A percentile compares a stretch with the other conserved stretches of the same genome.
Conservation (phyloP, 1,140 invertebrate species). For the Aleiodes sp. region DNA sequence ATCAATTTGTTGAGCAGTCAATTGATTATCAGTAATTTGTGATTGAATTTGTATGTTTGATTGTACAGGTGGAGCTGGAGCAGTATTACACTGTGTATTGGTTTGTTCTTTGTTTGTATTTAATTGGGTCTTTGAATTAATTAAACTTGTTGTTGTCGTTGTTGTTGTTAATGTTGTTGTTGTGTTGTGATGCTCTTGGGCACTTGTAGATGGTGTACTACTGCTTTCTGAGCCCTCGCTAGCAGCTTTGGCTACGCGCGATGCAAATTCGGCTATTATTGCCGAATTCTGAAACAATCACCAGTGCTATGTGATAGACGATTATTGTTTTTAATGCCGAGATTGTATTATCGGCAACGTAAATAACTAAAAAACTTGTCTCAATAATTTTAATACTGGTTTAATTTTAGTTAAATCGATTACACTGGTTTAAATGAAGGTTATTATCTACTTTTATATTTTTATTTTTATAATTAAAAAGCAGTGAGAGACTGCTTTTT, state of each 20-base stretch:
- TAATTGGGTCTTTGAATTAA: conserved; percentile 38
- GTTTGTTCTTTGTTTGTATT: conserved; percentile 41
- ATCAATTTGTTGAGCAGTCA: conserved; percentile 33
- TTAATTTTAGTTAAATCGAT: too few relatives aligned
- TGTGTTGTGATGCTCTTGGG: background rate
- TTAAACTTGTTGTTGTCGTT: conserved; percentile 30
- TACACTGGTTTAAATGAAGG: too few relatives aligned
- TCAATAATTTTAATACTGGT: conserved; percentile 44
- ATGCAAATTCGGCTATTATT: conserved; percentile 57
- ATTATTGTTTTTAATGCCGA: conserved; percentile 39
- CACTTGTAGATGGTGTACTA: background rate
- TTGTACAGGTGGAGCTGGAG: conserved; percentile 38
- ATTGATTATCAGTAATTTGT: conserved; percentile 37
- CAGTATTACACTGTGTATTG: conserved; percentile 44
- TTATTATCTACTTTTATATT: too few relatives aligned
- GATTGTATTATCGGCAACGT: conserved; percentile 31
- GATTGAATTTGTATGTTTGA: conserved; percentile 39
- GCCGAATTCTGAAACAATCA: conserved; percentile 58
- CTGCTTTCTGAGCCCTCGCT: conserved; percentile 45
- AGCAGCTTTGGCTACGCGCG: conserved; percentile 53
- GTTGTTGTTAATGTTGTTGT: background rate
- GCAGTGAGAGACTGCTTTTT: too few relatives aligned
- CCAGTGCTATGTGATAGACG: conserved; percentile 58
- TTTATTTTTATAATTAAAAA: too few relatives aligned
- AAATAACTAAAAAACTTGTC: conserved; percentile 54